These are phyloP conservation scores for Chaetodon trifascialis DNA, from an alignment of 2,113 vertebrate species.

Conservation along the genomic window DNA sequence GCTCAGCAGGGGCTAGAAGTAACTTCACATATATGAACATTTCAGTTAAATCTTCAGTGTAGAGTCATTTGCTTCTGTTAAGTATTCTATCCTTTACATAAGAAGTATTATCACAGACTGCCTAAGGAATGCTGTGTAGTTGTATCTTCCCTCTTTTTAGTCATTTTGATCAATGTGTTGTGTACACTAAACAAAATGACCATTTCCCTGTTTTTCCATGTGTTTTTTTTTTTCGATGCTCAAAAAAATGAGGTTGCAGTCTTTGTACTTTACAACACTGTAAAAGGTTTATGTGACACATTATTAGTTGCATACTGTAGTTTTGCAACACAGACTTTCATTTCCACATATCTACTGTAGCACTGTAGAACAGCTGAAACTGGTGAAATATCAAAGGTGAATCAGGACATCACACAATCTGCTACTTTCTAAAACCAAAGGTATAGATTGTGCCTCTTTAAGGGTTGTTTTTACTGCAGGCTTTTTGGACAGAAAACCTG, in stretches of 20 bases:
- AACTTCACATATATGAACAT: constrained; percentile 59
- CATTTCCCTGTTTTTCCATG: constrained; percentile 23
- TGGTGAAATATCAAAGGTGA: constrained; percentile 62
- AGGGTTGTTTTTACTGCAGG: neutral
- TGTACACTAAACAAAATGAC: constrained; percentile 26
- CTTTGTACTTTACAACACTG: constrained; percentile 73
- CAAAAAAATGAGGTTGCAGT: constrained; percentile 32
- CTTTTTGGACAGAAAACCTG: constrained; percentile 30
- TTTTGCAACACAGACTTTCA: constrained; percentile 43
- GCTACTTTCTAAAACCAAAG: constrained; percentile 22
- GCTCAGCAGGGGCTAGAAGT: constrained; percentile 50
- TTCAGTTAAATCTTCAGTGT: constrained; percentile 43
- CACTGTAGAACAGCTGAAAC: constrained; percentile 59
- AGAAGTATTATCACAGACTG: constrained; percentile 59
- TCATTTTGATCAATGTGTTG: constrained; percentile 33
- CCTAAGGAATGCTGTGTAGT: constrained; percentile 57
- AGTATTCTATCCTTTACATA: constrained; percentile 50
- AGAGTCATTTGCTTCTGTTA: constrained; percentile 36
- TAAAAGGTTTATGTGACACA: constrained; percentile 66
- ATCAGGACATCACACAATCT: constrained; percentile 40
- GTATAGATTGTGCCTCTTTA: neutral
- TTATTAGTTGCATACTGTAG: constrained; percentile 44
- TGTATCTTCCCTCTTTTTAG: constrained; percentile 28
- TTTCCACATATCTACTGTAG: constrained; percentile 79
- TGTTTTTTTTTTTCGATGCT: constrained; percentile 18